Base-by-base conservation (phyloP, 2,888 invertebrate genomes). In the Acleris sparsana region DNA sequence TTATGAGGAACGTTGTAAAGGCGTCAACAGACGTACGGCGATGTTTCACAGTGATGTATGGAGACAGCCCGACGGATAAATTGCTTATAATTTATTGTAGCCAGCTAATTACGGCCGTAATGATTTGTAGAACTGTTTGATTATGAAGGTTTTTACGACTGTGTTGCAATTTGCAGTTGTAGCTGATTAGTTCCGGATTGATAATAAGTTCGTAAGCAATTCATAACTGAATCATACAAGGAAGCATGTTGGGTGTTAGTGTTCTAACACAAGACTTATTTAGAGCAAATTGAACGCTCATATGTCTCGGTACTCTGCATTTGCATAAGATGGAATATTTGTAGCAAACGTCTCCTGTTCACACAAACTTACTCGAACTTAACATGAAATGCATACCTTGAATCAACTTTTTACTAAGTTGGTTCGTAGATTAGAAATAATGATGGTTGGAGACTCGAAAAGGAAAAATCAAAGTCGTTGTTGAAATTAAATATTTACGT, bases 401-500 rank as follows among this genome's bases (percentile, higher is more conserved):
- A 9, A 0, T 33, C 9, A 33, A 9, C 0, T 9, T 3, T 9
- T 33, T 2, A 4, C 33, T 33, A 33, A 33, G 33, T 33, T 33
- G 33, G 33, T 33, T 9, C 3, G 33, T 33, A 33, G 33, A 33
- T 29, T 7, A 1, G 2, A 7, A 33, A 33, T 33, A 9, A 9
- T 2, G 33, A 33, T 33, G 9, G 9, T 33, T 33, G 33, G 9
- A 33, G 33, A 33, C 9, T 7, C 33, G 33, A 9, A 33, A 25
- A 48, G 53, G 60, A 43, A 25, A 75, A 76, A 79, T 75, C 44
- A 75, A 77, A 88, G 80, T 80, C 82, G 61, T 81, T 76, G 67
- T 70, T 81, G 74, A 89, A 92, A 90, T 90, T 90, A 90, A 91
- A 92, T 91, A 89, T 89, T 90, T 92, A 92, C 89, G 91, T 92